These are phyloP conservation scores for Parnassius mnemosyne DNA, from an alignment of 2,888 invertebrate species.

Conservation along the genomic window DNA sequence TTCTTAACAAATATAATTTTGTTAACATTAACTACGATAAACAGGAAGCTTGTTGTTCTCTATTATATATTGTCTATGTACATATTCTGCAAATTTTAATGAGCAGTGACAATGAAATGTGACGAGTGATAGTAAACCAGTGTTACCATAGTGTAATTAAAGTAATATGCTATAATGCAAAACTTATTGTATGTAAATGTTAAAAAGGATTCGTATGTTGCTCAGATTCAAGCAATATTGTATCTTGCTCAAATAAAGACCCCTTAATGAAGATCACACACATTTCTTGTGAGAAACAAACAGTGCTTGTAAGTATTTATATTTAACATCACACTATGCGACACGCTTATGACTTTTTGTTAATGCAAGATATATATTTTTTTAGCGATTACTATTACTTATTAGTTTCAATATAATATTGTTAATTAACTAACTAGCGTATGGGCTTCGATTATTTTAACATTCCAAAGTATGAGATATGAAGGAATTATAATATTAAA, in stretches of 20 bases:
- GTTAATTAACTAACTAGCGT: slow-evolving; percentile 15
- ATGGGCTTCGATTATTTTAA: slow-evolving; percentile 18
- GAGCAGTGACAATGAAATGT: no score
- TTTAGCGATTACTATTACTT: slow-evolving; percentile 20
- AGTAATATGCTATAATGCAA: slow-evolving; percentile 16
- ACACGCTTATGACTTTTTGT: slow-evolving; percentile 22
- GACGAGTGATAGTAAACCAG: slow-evolving; percentile 44
- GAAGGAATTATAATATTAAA: slow-evolving; percentile 17
- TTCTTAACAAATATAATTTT: no score
- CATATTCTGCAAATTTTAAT: no score
- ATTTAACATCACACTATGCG: slow-evolving; percentile 13
- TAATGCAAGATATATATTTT: slow-evolving; percentile 12
- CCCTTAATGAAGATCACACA: slow-evolving; percentile 38
- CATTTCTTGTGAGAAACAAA: slow-evolving; percentile 28
- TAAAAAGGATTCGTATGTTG: slow-evolving; percentile 15
- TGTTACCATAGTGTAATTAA: slow-evolving; percentile 48
- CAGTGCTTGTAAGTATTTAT: slow-evolving; percentile 24
- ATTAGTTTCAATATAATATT: slow-evolving; percentile 17
- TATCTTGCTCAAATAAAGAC: slow-evolving; percentile 23
- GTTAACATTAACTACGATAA: no score
- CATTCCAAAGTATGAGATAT: slow-evolving; percentile 22
- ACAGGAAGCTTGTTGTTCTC: no score
- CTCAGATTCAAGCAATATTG: slow-evolving; percentile 29
- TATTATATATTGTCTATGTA: no score
- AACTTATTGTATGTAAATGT: slow-evolving; percentile 23